Percentiles rank a stretch among this genome's conserved stretches.
Evolutionary conservation across 2,797 vertebrate genomes (phyloP).

Genomic region (Coilia nasus): DNA sequence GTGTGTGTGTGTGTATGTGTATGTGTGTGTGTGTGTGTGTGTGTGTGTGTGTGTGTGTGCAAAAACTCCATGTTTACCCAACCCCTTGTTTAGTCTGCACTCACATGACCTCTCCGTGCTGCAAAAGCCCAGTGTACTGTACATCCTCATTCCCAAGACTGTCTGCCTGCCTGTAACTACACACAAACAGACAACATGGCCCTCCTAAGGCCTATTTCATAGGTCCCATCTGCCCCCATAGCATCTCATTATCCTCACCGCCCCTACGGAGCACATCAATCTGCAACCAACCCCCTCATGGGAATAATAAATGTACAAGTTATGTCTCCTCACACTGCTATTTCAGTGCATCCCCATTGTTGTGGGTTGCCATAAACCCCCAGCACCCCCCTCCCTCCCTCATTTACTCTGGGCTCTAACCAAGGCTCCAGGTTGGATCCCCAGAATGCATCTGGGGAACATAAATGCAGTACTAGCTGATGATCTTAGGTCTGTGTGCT

Average conservation of each 20-base stretch:
- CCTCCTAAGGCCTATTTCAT: background rate
- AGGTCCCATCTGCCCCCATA: background rate
- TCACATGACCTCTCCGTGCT: background rate
- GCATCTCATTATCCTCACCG: background rate
- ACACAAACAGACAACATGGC: background rate
- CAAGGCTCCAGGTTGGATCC: background rate
- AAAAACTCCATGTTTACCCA: too few species aligned
- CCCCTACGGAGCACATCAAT: background rate
- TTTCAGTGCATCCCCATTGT: background rate
- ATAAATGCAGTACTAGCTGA: background rate
- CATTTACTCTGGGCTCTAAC: background rate
- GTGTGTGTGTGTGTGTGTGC: slow-evolving; percentile 1
- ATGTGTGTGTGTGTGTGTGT: background rate
- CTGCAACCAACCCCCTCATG: background rate
- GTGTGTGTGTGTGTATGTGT: too few species aligned
- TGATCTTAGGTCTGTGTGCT: too few species aligned
- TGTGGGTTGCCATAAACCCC: background rate
- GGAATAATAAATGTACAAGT: slow-evolving; percentile 4
- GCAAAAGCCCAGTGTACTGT: background rate
- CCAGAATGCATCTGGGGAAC: background rate
- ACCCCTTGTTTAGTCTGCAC: background rate
- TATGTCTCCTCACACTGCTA: background rate
- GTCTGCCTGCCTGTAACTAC: background rate
- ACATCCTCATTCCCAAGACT: background rate
- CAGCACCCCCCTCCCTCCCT: too few species aligned